Base-by-base conservation (phyloP, 2,888 invertebrate genomes). In the Zootermopsis nevadensis region DNA sequence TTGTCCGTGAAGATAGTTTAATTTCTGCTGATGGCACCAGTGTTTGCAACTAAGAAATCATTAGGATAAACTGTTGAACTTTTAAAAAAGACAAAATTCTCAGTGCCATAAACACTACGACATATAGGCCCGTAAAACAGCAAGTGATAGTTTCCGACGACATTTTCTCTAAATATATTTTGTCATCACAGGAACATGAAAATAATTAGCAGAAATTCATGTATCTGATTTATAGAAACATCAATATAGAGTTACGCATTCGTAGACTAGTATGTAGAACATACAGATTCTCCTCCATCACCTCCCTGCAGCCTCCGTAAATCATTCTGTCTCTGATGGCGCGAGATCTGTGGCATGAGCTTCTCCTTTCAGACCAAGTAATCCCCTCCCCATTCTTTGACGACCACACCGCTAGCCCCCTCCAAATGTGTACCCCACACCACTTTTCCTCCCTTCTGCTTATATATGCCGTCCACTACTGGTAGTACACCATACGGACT, bases 321-420 rank as follows among this genome's bases (percentile, higher is more conserved):
- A 66, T 79, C 79, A 66, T 79, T 12, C 55, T 33, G 22, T 24
- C 27, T 27, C 7, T n/a, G 4, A 4, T 15, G 19, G 27, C 60
- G 60, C 60, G 27, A 0, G n/a, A 27, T n/a, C 60, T n/a, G 24
- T 60, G 1, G 22, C 60, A 38, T 74, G 38, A 38, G 38, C 38
- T 33, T 55, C 55, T 72, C 74, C 22, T 35, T 74, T n/a, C 27
- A n/a, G 24, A 3, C 38, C 38, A 27, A 38, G 60, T 60, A 27
- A 38, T 38, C 38, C 38, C 76, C 48, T 48, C 79, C 66, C 79
- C 79, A 77, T 27, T 55, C 33, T 42, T 76, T 42, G 38, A 76
- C 53, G 7, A 31, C 35, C 74, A 38, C 69, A 15, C 48, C 48
- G 48, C 33, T n/a, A 35, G 33, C 66, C 66, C 79, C 79, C 79